Conservation (phyloP, 2,888 invertebrate species). For the Leucophora obtusa region DNA sequence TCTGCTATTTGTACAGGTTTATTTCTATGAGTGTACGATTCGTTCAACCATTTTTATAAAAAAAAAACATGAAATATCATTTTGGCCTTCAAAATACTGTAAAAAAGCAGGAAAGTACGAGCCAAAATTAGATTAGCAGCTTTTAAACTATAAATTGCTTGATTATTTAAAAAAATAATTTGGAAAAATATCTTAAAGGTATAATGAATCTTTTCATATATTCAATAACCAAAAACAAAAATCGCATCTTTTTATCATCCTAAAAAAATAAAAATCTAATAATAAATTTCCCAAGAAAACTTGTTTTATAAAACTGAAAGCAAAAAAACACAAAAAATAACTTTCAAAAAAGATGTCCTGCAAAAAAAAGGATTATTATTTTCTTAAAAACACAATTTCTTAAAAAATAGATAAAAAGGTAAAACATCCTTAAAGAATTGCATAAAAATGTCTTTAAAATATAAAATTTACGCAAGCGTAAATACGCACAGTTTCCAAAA, state of each 20-base stretch:
- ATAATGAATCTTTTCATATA: not conserved
- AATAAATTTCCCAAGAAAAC: constrained; percentile 44
- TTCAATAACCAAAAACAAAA: not conserved
- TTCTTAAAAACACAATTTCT: constrained; percentile 6
- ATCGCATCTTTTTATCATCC: not conserved
- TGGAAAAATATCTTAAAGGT: not conserved
- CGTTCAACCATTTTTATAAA: no score
- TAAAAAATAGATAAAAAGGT: constrained; percentile 17
- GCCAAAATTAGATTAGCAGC: no score
- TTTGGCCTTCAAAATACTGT: no score
- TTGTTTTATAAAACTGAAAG: constrained; percentile 10
- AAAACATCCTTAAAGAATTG: constrained; percentile 15
- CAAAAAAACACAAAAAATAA: not conserved
- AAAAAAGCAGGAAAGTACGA: no score
- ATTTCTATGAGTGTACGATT: no score
- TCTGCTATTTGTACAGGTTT: no score
- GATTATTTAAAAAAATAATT: no score
- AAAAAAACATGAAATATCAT: no score
- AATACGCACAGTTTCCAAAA: constrained; percentile 9
- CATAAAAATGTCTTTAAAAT: not conserved
- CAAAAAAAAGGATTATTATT: constrained; percentile 8
- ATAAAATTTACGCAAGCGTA: constrained; percentile 26
- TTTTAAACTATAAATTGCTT: no score
- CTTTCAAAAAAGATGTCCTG: constrained; percentile 13
- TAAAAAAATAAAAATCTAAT: not conserved